Evolutionary conservation across 2,797 vertebrate genomes (phyloP).

Genomic region (Cryptoblepharus egeriae): DNA sequence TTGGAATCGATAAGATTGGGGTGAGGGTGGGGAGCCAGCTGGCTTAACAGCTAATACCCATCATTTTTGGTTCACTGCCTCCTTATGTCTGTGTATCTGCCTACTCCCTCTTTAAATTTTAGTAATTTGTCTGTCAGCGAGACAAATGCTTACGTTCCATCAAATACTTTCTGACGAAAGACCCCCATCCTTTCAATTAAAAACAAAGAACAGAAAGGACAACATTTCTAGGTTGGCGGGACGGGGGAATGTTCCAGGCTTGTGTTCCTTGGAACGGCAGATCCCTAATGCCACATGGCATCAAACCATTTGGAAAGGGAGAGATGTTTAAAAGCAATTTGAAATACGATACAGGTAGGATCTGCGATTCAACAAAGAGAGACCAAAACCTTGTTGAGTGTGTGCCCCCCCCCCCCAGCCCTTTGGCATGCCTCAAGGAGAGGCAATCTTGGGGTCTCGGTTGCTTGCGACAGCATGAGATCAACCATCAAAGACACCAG

Average conservation of each 20-base stretch:
- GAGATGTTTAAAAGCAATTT: neutral
- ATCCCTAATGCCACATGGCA: neutral
- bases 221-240: conserved; percentile 16
- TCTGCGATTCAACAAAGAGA: neutral
- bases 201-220: neutral
- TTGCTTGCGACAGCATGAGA: neutral
- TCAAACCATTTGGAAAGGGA: neutral
- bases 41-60: conserved; percentile 70
- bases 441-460: neutral
- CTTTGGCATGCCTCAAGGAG: neutral
- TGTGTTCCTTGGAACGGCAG: neutral
- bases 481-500: neutral
- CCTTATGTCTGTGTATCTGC: conserved; percentile 60
- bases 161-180: conserved; percentile 35
- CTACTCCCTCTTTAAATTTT: conserved; percentile 32
- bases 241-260: neutral
- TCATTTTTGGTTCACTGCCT: conserved; percentile 71
- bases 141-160: conserved; percentile 63
- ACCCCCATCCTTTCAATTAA: conserved; percentile 20
- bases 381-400: too few relatives aligned
- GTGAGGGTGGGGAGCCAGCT: conserved; percentile 42
- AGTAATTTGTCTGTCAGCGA: conserved; percentile 54
- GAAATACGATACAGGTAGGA: neutral
- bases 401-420: neutral
- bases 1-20: conserved; percentile 75